Conservation (phyloP, 2,888 invertebrate species). For the Hedya salicella region DNA sequence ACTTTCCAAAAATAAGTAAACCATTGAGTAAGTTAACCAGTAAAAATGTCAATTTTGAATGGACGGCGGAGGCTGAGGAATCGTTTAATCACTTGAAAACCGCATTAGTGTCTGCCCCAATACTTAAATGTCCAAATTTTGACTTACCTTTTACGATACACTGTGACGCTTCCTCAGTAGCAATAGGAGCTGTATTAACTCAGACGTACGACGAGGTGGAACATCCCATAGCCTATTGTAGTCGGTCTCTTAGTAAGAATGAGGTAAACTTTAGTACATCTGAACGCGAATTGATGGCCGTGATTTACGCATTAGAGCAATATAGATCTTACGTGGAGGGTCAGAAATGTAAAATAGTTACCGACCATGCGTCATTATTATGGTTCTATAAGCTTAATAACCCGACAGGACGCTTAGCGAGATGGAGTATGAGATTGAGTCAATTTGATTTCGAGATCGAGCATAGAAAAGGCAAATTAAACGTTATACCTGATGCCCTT, state of each 20-base stretch:
- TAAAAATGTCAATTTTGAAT: slow-evolving; percentile 4
- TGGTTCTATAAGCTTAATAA: slow-evolving; percentile 3
- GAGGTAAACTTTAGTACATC: neutral
- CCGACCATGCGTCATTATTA: neutral
- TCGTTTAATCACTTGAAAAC: slow-evolving; percentile 14
- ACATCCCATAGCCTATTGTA: neutral
- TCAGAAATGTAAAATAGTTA: neutral
- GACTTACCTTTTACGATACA: slow-evolving; percentile 1
- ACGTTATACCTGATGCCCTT: neutral
- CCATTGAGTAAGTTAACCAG: slow-evolving; percentile 9
- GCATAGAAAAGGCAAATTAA: neutral
- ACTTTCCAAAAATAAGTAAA: neutral
- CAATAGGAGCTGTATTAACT: neutral
- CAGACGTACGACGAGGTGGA: neutral
- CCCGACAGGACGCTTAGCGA: neutral
- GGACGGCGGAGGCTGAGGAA: neutral
- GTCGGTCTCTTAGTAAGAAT: neutral
- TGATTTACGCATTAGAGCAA: neutral
- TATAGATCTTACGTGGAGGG: neutral
- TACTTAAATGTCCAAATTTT: neutral
- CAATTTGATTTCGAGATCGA: slow-evolving; percentile 2
- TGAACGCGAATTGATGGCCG: neutral
- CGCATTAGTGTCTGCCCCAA: neutral
- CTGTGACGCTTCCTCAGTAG: neutral
- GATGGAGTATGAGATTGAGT: slow-evolving; percentile 1